Evolutionary conservation across 2,888 invertebrate genomes (phyloP).

Genomic region (Zele albiditarsus): DNA sequence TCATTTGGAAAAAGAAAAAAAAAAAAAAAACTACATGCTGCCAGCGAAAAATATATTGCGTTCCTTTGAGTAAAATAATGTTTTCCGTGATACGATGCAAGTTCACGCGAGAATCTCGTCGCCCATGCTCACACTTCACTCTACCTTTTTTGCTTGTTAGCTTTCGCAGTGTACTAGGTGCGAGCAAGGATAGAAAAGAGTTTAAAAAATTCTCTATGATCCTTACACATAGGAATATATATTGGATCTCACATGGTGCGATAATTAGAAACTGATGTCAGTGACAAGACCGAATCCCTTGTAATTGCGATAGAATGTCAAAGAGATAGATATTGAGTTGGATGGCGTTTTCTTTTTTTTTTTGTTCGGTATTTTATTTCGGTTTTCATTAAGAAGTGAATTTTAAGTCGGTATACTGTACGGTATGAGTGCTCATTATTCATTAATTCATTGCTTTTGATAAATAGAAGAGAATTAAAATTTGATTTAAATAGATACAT

Average conservation of each 20-base stretch:
- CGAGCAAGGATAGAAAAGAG: not conserved
- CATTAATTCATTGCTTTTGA: too few species aligned
- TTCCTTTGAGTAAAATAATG: not conserved
- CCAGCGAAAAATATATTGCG: not conserved
- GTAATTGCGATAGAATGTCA: slow-evolving; percentile 9
- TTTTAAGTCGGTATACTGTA: too few species aligned
- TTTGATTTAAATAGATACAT: too few species aligned
- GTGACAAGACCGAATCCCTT: not conserved
- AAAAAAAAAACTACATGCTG: too few species aligned
- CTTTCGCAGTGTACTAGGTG: not conserved
- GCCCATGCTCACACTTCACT: not conserved
- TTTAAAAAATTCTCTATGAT: not conserved
- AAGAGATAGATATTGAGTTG: not conserved
- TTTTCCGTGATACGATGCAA: not conserved
- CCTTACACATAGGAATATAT: not conserved
- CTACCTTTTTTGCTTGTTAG: not conserved
- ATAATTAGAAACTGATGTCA: slow-evolving; percentile 27
- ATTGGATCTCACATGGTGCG: slow-evolving; percentile 1
- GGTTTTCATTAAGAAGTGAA: too few species aligned
- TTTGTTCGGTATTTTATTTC: not conserved
- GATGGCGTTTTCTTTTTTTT: not conserved
- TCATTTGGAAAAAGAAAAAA: not conserved
- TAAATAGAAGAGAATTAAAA: too few species aligned
- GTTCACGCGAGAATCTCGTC: not conserved
- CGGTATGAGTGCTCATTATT: too few species aligned